Evolutionary conservation across 2,797 vertebrate genomes (phyloP), one percentile per base, ranked within the genome.

Genomic region (Schizopygopsis malacanthus): DNA sequence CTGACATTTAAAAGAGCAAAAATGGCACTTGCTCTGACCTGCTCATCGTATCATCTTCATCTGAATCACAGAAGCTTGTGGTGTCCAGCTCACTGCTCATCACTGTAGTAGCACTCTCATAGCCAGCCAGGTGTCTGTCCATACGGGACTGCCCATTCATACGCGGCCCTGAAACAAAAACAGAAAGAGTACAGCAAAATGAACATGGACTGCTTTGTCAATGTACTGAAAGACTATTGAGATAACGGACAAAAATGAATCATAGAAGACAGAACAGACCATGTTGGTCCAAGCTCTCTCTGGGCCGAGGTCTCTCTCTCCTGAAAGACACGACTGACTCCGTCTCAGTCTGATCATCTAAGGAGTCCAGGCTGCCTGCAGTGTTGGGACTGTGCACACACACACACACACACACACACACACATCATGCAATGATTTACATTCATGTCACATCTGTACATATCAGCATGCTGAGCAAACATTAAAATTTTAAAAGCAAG

Each of bases 51-150:
- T 98, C 97, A 0, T 97, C 97, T 1, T 98, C 97, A 0, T 98
- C 97, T 0, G 97, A 97, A 90, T 98, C 97, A 1, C 97, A 97
- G 90, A 97, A 96, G 91, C 97, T 97, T 87, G 97, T 97, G 28
- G 97, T 97, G 84, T 98, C 97, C 75, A 98, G 92, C 90, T 98
- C 97, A 37, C 97, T 98, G 93, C 97, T 98, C 94, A 98, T 96
- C 78, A 97, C 94, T 0, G 97, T 98, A 56, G 96, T 98, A 67
- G 97, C 96, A 83, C 97, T 98, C 93, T 98, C 97, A 0, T 98
- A 98, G 0, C 97, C 97, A 0, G 97, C 96, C 84, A 98, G 93
- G 92, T 98, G 97, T 82, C 97, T 96, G 88, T 98, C 97, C 87
- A 96, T 89, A 13, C 96, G 95, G 1, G 93, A 95, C 89, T 97